Conservation (phyloP, 2,797 vertebrate species). For the Vipera latastei region DNA sequence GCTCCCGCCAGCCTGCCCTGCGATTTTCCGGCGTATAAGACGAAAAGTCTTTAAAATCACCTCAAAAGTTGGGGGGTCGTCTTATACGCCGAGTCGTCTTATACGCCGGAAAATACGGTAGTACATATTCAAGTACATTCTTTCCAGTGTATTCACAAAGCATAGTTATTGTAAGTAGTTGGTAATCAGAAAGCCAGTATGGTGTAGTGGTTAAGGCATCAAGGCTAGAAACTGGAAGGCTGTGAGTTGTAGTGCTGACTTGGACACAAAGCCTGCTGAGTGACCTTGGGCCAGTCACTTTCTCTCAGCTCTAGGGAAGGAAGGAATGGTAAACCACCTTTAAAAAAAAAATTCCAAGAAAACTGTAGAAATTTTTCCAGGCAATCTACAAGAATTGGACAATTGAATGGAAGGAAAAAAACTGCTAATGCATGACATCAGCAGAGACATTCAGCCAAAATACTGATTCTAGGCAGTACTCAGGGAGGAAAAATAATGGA, state of each 20-base stretch:
- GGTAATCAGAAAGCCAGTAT: background rate
- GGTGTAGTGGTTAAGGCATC: background rate
- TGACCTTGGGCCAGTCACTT: background rate
- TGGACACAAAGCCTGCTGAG: background rate
- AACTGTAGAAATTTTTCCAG: background rate
- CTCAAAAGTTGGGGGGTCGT: too few relatives aligned
- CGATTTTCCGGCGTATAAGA: too few relatives aligned
- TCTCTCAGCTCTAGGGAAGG: background rate
- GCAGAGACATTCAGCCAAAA: conserved; percentile 7
- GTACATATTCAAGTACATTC: conserved; percentile 28
- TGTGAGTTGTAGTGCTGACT: background rate
- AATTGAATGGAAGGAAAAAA: background rate
- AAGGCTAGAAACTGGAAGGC: background rate
- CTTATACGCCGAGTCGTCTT: too few relatives aligned
- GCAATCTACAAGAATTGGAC: background rate
- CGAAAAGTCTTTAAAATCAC: too few relatives aligned
- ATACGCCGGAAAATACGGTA: too few relatives aligned
- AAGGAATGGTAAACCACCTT: background rate
- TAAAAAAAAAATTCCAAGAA: background rate
- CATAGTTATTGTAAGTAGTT: background rate
- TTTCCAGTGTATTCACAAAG: conserved; percentile 7
- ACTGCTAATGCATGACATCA: conserved; percentile 15
- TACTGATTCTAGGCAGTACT: conserved; percentile 29
- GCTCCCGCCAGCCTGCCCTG: too few relatives aligned
- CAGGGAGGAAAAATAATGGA: background rate